Evolutionary conservation across 2,797 vertebrate genomes (phyloP).

Genomic region (Poeciliopsis infans): DNA sequence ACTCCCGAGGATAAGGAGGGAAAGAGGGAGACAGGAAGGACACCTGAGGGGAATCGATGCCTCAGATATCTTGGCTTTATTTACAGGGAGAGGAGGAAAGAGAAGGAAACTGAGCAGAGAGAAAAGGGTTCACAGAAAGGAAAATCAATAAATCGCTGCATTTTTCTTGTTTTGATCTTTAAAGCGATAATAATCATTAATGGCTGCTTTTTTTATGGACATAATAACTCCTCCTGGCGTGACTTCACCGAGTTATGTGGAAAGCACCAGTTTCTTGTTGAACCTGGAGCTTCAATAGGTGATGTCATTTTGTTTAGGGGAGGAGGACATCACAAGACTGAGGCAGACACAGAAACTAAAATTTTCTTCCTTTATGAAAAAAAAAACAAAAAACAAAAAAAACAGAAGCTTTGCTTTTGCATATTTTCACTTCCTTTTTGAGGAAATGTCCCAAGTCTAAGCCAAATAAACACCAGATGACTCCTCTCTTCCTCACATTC

Average conservation of each 20-base stretch:
- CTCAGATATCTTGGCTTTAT: constrained; percentile 82
- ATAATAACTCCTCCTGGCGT: constrained; percentile 10
- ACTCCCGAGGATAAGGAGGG: constrained; percentile 77
- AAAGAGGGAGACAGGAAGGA: constrained; percentile 85
- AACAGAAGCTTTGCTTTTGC: constrained; percentile 76
- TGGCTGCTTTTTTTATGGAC: constrained; percentile 27
- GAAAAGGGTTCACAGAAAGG: constrained; percentile 66
- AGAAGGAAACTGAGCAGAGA: constrained; percentile 40
- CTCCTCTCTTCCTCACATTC: constrained; percentile 59
- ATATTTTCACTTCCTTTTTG: constrained; percentile 86
- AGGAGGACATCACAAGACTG: constrained; percentile 76
- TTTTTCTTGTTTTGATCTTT: constrained; percentile 66
- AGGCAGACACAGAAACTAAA: constrained; percentile 59
- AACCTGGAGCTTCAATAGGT: constrained; percentile 49
- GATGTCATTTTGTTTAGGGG: constrained; percentile 59
- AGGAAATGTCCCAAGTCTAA: constrained; percentile 73
- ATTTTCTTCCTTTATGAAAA: constrained; percentile 51
- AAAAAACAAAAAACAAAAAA: constrained; percentile 58
- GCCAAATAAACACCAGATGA: constrained; percentile 77
- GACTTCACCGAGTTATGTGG: constrained; percentile 61
- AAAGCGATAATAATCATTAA: constrained; percentile 49
- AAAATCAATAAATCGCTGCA: constrained; percentile 70
- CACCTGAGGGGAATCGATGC: constrained; percentile 85
- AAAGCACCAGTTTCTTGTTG: constrained; percentile 45
- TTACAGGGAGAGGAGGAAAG: constrained; percentile 68